phyloP scores from a whole-genome alignment of 2,113 vertebrate species.

The Cygnus buccinator region DNA sequence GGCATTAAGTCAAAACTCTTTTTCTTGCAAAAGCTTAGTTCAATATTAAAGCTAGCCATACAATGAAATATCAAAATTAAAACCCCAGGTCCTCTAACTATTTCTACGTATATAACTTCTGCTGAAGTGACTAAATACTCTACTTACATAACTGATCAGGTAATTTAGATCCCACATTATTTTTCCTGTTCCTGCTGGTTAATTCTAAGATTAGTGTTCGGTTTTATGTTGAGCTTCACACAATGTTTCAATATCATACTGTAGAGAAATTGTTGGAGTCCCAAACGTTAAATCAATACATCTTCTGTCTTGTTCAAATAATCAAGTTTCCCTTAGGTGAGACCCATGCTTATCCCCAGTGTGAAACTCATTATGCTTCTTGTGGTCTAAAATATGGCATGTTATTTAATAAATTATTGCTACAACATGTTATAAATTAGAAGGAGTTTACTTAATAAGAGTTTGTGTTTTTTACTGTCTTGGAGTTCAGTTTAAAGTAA shows the following conservation, averaged over 20 bases:
- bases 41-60: not conserved
- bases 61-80: not conserved
- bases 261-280: not conserved
- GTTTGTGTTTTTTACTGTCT: not conserved
- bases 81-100: accelerated
- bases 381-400: conserved; percentile 26
- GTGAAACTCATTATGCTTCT: conserved; percentile 35
- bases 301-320: conserved; percentile 39
- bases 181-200: conserved; percentile 2
- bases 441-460: not conserved
- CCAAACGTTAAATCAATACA: conserved; percentile 39
- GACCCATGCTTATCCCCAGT: not conserved
- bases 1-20: not conserved
- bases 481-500: not conserved
- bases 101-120: not conserved
- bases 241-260: not conserved
- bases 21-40: not conserved
- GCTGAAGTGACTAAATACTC: not conserved
- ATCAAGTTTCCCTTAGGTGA: not conserved
- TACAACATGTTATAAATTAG: not conserved
- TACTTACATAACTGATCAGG: not conserved
- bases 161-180: not conserved
- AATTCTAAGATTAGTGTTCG: conserved; percentile 35
- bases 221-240: conserved; percentile 30
- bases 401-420: conserved; percentile 22